Evolutionary conservation across 2,888 invertebrate genomes (phyloP), one percentile per base, ranked within the genome.

Genomic region (Acrobasis consociella): DNA sequence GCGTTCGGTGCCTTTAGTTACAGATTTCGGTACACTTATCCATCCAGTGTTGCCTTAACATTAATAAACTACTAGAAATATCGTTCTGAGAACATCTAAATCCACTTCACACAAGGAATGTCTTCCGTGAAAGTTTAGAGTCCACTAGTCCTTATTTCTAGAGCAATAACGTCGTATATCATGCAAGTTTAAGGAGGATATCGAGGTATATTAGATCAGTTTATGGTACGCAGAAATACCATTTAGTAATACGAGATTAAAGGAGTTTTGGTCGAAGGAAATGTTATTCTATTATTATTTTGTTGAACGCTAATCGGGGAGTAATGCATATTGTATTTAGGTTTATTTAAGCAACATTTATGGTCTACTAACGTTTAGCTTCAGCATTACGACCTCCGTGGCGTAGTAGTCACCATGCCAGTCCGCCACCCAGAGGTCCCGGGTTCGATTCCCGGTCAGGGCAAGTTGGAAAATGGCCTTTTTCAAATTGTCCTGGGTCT

Each of bases 31-130:
- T 52, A 58, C 59, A n/a, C 46, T 2, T 22, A 56, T 31, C 58
- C 64, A 65, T 66, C 63, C 65, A 64, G 52, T 58, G 65, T 63
- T 67, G 64, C 64, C 62, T 65, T 62, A 31, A 64, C 75, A 73
- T 72, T 74, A 75, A 76, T 77, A 77, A 73, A 75, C 71, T 69
- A 70, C 58, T 63, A 72, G 71, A 69, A 70, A 74, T 73, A 77
- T 72, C 70, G 69, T 86, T 87, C 87, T 71, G 51, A 64, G 87
- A 87, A 86, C 73, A 74, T 82, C 79, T 83, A 81, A 83, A 80
- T 85, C 75, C 76, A 76, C 75, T 78, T 74, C 67, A 63, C 70
- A 69, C 70, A 69, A 59, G 78, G 77, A 80, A 82, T 80, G 78
- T 80, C 81, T 84, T 85, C 81, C 84, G 81, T 75, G 80, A 80